Base-by-base conservation (phyloP, 2,888 invertebrate species). In the Lasioglossum morio region DNA sequence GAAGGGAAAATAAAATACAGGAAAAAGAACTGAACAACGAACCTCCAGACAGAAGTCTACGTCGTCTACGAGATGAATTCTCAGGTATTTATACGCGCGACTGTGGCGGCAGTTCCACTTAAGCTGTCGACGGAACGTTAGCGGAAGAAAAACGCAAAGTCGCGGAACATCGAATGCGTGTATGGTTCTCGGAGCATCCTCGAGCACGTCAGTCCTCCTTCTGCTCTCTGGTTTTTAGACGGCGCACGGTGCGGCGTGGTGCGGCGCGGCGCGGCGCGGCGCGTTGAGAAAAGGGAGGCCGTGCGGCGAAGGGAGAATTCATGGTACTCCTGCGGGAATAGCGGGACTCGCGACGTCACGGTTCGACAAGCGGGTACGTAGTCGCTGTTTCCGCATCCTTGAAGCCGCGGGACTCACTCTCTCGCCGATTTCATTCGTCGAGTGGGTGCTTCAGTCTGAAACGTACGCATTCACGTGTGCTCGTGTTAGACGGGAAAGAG, bases 381-480 rank as follows among this genome's bases (percentile, higher is more conserved):
- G 82, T 88, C 88, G 86, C 87, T 91, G 90, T 91, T 92, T 92
- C 90, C 91, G 88, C 92, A 91, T 92, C 91, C 92, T 91, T 89
- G 90, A 92, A 57, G 84, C 78, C 76, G 72, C 72, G 80, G 83
- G 87, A 87, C 86, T 88, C 82, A 72, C 84, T 81, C 86, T 43
- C 82, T 76, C 77, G 84, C 78, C 85, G 81, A 86, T 84, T 86
- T 86, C 81, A 81, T 78, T 81, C 66, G 72, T 27, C 27, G 76
- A 85, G 78, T 76, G 75, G 43, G 43, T 77, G 82, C 75, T 82
- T 72, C 76, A 84, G 72, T n/a, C 82, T 83, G 75, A 81, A 75
- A 81, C 73, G 81, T 16, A 81, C 70, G 81, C 81, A 63, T 30
- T 60, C 81, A 48, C n/a, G 30, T 70, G 63, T 77, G 53, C 70